Evolutionary conservation across 2,888 invertebrate species (phyloP).

Genomic region (Sthenelais limicola): DNA sequence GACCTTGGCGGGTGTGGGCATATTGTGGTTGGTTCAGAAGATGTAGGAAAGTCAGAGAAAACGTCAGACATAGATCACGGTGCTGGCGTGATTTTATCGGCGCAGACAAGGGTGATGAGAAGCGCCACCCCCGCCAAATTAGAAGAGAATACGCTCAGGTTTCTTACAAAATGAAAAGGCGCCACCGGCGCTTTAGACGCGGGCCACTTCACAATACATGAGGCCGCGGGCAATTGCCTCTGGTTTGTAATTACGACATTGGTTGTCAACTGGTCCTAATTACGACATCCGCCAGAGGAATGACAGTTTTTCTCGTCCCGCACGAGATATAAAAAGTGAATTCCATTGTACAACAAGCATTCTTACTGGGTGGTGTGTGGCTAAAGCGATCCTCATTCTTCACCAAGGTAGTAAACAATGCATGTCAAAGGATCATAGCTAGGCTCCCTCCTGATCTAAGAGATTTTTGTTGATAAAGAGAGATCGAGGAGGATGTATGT

Average conservation of each 20-base stretch:
- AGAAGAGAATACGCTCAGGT: background rate
- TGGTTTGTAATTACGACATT: slow-evolving; percentile 16
- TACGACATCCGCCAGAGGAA: slow-evolving; percentile 6
- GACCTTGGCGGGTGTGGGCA: slow-evolving; percentile 5
- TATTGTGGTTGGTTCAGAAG: background rate
- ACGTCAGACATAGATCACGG: slow-evolving; percentile 7
- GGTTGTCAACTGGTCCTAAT: slow-evolving; percentile 2
- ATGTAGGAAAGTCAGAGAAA: background rate
- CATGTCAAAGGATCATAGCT: no score
- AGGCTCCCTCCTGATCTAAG: no score
- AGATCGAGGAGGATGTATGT: no score
- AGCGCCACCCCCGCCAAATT: no score
- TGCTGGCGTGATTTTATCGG: slow-evolving; percentile 9
- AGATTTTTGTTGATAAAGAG: no score
- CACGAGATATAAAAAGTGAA: no score
- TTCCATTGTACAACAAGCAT: no score
- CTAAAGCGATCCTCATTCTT: no score
- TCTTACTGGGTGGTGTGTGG: no score
- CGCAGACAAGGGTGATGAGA: background rate
- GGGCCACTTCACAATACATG: background rate
- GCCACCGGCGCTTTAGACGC: no score
- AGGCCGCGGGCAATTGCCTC: background rate
- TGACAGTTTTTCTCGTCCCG: background rate
- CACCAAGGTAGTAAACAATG: no score
- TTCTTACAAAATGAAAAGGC: background rate